A percentile compares a stretch with the other conserved stretches of the same genome.
These are phyloP conservation scores for Stegana nigrithorax DNA, from an alignment of 2,888 invertebrate species.

Conservation along the genomic window DNA sequence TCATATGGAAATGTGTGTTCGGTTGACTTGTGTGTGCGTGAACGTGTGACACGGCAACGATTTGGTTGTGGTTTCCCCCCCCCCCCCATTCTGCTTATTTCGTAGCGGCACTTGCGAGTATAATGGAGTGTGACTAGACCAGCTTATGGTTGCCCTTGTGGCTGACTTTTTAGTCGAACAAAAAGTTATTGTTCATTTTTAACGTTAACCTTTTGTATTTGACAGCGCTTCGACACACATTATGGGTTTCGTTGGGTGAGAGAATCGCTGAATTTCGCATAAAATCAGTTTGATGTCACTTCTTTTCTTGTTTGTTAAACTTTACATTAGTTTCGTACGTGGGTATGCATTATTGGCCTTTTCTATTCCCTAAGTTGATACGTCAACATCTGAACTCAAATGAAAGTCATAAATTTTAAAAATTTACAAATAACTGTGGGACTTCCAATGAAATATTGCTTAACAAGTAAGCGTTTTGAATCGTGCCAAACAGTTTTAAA, in stretches of 20 bases:
- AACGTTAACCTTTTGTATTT: not conserved
- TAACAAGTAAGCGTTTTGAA: too few species aligned
- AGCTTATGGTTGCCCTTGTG: not conserved
- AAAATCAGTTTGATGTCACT: not conserved
- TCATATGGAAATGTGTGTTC: slow-evolving; percentile 46
- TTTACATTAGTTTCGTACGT: too few species aligned
- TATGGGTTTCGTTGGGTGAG: not conserved
- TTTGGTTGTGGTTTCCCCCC: not conserved
- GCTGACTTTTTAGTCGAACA: too few species aligned
- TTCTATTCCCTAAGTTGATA: too few species aligned
- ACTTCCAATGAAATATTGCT: too few species aligned
- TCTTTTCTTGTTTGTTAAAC: not conserved
- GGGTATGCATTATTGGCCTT: too few species aligned
- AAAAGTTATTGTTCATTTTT: not conserved
- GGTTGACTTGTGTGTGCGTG: not conserved
- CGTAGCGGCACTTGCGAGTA: slow-evolving; percentile 21
- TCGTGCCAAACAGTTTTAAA: too few species aligned
- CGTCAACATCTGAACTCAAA: too few species aligned
- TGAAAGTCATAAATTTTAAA: too few species aligned
- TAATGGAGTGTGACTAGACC: slow-evolving; percentile 36
- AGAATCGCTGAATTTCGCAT: not conserved
- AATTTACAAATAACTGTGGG: too few species aligned
- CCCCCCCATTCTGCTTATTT: not conserved
- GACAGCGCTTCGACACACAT: not conserved
- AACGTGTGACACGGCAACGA: too few species aligned